phyloP scores from a whole-genome alignment of 2,888 invertebrate species.

The Elegia similella region DNA sequence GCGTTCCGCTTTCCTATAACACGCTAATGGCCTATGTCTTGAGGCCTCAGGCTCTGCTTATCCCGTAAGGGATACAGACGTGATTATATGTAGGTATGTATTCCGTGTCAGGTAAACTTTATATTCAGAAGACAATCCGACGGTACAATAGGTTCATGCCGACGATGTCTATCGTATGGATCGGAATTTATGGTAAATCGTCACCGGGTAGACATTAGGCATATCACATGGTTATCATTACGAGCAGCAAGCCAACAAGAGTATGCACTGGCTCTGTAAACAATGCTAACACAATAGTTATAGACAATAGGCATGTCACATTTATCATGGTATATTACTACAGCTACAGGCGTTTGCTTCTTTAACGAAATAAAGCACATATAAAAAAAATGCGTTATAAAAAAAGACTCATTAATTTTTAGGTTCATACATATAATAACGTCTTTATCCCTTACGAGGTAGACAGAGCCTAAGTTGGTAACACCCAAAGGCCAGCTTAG shows the following conservation, averaged over 20 bases:
- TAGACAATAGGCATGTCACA: not conserved
- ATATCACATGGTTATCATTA: slow-evolving; percentile 15
- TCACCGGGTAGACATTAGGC: not conserved
- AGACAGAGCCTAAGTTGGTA: too few relatives aligned
- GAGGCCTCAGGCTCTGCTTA: too few relatives aligned
- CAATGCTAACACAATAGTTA: slow-evolving; percentile 9
- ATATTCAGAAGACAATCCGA: not conserved
- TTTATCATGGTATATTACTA: not conserved
- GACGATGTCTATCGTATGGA: not conserved
- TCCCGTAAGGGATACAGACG: too few relatives aligned
- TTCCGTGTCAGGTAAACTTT: not conserved
- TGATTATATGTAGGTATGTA: not conserved
- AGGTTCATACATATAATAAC: too few relatives aligned
- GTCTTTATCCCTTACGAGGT: too few relatives aligned
- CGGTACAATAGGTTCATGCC: not conserved
- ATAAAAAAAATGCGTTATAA: too few relatives aligned
- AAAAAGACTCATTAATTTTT: too few relatives aligned
- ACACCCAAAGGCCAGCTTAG: too few relatives aligned
- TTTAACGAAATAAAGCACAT: too few relatives aligned
- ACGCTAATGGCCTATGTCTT: too few relatives aligned
- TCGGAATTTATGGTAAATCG: slow-evolving; percentile 12
- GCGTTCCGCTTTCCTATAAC: too few relatives aligned
- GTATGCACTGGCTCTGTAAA: not conserved
- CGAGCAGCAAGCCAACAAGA: not conserved
- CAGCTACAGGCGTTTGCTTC: not conserved